These are phyloP conservation scores for Chaetophractus vellerosus DNA, from an alignment of 2,797 vertebrate species.

Conservation along the genomic window DNA sequence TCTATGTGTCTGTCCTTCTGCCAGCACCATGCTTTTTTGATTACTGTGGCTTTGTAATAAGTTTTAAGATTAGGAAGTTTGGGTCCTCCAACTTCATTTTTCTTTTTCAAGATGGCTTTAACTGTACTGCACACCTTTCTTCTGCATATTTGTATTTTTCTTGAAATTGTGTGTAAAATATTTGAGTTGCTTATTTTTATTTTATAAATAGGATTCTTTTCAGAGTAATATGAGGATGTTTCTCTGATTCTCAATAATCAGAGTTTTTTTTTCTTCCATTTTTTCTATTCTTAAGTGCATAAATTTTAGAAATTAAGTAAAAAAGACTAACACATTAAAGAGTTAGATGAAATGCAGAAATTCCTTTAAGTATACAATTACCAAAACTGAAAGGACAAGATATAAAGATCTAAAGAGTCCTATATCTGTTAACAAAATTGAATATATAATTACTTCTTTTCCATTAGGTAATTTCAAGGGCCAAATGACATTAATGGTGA, in stretches of 20 bases:
- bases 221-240: not conserved
- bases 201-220: not conserved
- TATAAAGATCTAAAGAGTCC: not conserved
- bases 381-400: not conserved
- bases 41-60: no score
- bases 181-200: not conserved
- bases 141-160: not conserved
- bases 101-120: no score
- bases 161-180: not conserved
- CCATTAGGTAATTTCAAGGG: not conserved
- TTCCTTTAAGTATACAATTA: not conserved
- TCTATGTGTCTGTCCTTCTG: no score
- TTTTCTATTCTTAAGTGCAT: not conserved
- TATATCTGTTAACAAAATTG: not conserved
- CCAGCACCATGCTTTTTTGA: no score
- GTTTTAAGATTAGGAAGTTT: no score
- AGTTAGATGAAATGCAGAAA: not conserved
- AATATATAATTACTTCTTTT: not conserved
- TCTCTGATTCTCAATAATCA: not conserved
- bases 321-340: not conserved
- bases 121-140: not conserved
- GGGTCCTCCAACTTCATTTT: no score
- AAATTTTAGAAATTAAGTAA: not conserved
- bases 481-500: not conserved
- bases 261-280: not conserved